Evolutionary conservation across 2,888 invertebrate genomes (phyloP).

Genomic region (Chalcis sispes): DNA sequence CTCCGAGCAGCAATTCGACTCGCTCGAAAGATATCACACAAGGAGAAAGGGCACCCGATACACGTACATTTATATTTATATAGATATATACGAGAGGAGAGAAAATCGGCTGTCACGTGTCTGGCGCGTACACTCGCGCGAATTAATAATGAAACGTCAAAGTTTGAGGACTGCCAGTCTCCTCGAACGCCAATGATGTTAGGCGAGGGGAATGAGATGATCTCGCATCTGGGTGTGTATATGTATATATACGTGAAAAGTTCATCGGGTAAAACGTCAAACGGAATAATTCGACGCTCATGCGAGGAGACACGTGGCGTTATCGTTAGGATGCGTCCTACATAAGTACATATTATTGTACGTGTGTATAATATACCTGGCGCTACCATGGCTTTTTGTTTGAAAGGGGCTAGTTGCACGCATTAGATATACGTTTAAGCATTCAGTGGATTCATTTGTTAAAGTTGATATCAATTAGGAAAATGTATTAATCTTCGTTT

Average conservation of each 20-base stretch:
- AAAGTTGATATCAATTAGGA: slow-evolving; percentile 39
- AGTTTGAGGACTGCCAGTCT: slow-evolving; percentile 15
- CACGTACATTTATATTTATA: not conserved
- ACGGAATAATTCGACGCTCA: slow-evolving; percentile 65
- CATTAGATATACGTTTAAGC: slow-evolving; percentile 26
- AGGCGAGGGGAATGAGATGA: too few species aligned
- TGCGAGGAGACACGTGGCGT: slow-evolving; percentile 64
- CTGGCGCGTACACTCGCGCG: slow-evolving; percentile 32
- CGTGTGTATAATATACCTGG: slow-evolving; percentile 46
- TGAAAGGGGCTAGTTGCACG: not conserved
- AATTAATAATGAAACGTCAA: slow-evolving; percentile 52
- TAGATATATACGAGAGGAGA: not conserved
- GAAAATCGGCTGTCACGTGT: slow-evolving; percentile 42
- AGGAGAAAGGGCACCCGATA: not conserved
- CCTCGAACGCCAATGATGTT: slow-evolving; percentile 35
- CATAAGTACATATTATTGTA: slow-evolving; percentile 7
- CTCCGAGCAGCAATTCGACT: slow-evolving; percentile 27
- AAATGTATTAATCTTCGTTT: slow-evolving; percentile 51
- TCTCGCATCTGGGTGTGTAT: too few species aligned
- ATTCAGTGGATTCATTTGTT: slow-evolving; percentile 42
- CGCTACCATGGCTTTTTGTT: not conserved
- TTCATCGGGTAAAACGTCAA: slow-evolving; percentile 27
- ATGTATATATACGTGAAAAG: not conserved
- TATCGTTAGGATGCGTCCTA: slow-evolving; percentile 63
- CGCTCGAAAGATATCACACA: slow-evolving; percentile 5